Evolutionary conservation across 2,113 vertebrate species (phyloP).

Genomic region (Mixornis gularis): DNA sequence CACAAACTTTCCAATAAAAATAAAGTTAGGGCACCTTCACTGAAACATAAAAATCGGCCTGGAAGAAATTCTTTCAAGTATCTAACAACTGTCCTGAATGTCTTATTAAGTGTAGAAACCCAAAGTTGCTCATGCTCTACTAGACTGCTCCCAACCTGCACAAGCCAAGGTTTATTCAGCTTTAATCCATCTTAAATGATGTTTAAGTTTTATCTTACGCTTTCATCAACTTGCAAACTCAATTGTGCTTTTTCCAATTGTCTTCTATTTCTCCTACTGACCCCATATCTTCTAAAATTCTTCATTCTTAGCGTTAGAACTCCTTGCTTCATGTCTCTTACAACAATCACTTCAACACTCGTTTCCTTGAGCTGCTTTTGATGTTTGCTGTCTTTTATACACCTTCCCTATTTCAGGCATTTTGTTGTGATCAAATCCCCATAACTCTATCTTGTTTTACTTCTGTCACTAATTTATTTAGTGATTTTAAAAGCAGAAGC

Average conservation of each 20-base stretch:
- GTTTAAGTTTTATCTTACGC: background rate
- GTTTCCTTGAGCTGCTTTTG: background rate
- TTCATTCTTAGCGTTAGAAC: background rate
- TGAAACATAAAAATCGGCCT: background rate
- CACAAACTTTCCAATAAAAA: conserved; percentile 45
- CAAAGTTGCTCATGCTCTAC: background rate
- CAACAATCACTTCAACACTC: background rate
- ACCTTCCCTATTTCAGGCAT: background rate
- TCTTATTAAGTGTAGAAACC: background rate
- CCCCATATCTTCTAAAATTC: background rate
- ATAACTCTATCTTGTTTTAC: background rate
- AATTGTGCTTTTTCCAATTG: background rate
- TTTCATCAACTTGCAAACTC: background rate
- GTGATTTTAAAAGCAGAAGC: background rate
- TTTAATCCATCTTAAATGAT: background rate
- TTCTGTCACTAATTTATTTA: background rate
- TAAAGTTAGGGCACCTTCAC: background rate
- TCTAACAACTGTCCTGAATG: background rate
- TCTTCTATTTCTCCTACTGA: background rate
- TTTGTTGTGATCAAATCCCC: background rate
- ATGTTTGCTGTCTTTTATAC: background rate
- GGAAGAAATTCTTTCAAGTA: background rate
- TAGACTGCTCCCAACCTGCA: background rate
- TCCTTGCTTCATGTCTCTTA: background rate
- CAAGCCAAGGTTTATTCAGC: background rate